A percentile compares a stretch with the other conserved stretches of the same genome.
phyloP scores from a whole-genome alignment of 2,113 vertebrate genomes.

The Emydura subglobosa region DNA sequence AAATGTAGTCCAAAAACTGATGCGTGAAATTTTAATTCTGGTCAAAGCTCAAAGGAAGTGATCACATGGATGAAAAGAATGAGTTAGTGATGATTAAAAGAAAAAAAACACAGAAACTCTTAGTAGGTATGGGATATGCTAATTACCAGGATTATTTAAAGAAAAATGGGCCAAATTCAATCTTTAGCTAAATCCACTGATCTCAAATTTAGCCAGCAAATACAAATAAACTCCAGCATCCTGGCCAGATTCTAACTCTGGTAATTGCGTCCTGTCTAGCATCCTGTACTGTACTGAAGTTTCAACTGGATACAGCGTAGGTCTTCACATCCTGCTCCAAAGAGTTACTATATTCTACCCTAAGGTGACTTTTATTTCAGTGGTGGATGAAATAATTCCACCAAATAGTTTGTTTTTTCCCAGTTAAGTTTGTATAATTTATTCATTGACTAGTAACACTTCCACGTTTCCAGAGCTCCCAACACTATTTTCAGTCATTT shows the following conservation, averaged over 20 bases:
- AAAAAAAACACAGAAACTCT: neutral
- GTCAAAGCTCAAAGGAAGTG: conserved; percentile 31
- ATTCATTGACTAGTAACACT: neutral
- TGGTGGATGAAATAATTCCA: neutral
- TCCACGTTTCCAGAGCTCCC: neutral
- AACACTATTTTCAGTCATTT: neutral
- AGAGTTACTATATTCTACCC: rapidly evolving
- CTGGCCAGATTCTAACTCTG: conserved; percentile 7
- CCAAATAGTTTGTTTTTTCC: neutral
- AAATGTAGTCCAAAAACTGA: conserved; percentile 28
- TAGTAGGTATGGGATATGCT: neutral
- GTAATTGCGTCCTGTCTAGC: neutral
- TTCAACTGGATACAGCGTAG: neutral
- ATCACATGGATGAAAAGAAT: conserved; percentile 17
- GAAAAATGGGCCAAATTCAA: conserved; percentile 16
- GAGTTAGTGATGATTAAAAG: conserved; percentile 32
- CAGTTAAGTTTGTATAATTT: neutral
- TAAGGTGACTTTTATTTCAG: neutral
- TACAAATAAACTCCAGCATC: conserved; percentile 1
- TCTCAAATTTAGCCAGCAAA: conserved; percentile 6
- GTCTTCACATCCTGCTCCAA: neutral
- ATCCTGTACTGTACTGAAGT: rapidly evolving
- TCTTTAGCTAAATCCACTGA: conserved; percentile 23
- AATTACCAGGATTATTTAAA: conserved; percentile 22
- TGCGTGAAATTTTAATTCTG: conserved; percentile 39